Evolutionary conservation across 2,113 vertebrate species (phyloP).

Genomic region (Dipodomys spectabilis): DNA sequence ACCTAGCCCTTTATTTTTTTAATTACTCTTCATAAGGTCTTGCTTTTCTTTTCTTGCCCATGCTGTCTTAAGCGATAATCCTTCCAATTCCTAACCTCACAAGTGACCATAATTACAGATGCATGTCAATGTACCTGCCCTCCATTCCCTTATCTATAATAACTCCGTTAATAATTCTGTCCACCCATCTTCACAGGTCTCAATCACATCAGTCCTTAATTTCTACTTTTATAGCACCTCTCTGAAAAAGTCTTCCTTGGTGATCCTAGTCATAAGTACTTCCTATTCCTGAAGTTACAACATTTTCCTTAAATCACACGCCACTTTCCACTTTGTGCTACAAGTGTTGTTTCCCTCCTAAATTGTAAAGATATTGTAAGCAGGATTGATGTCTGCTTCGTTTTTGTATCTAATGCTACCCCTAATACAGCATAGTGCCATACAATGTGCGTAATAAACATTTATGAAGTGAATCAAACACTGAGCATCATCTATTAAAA

Average conservation of each 20-base stretch:
- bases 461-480: constrained; percentile 36
- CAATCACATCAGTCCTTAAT: neutral
- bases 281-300: neutral
- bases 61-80: no score
- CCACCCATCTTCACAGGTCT: neutral
- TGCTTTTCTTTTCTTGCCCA: no score
- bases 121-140: no score
- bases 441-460: constrained; percentile 51
- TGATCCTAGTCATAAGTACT: neutral
- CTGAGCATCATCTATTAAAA: constrained; percentile 10
- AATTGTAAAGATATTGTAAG: neutral
- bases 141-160: neutral
- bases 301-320: neutral
- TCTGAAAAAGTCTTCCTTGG: neutral
- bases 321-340: neutral
- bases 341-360: constrained; percentile 2
- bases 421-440: constrained; percentile 7
- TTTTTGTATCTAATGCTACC: neutral
- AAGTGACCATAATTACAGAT: no score
- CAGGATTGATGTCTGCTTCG: neutral
- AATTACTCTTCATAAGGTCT: no score
- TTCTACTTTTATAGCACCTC: neutral
- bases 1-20: no score
- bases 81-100: no score
- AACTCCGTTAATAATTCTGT: neutral